Evolutionary conservation across 2,113 vertebrate species (phyloP).

Genomic region (Maccullochella peelii): DNA sequence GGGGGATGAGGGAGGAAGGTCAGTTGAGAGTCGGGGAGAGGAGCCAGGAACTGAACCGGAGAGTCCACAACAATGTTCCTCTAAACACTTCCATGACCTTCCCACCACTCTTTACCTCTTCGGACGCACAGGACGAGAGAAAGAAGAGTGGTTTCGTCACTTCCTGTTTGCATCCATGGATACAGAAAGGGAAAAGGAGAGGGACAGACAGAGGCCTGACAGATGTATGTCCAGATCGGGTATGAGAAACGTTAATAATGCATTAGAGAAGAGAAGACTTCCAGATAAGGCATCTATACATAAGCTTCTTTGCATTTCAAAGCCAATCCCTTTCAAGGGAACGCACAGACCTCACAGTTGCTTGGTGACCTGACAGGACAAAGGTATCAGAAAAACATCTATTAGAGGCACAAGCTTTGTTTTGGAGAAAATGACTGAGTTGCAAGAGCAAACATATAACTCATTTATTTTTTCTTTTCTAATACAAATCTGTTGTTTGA

Average conservation of each 20-base stretch:
- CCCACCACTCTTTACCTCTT: slow-evolving; percentile 86
- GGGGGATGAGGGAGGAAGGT: slow-evolving; percentile 36
- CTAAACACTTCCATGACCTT: slow-evolving; percentile 22
- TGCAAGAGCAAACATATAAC: background rate
- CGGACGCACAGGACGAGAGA: slow-evolving; percentile 89
- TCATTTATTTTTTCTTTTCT: background rate
- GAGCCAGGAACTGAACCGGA: background rate
- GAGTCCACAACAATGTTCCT: slow-evolving; percentile 31
- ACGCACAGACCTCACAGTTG: slow-evolving; percentile 24
- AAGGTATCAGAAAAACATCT: slow-evolving; percentile 21
- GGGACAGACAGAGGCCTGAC: slow-evolving; percentile 58
- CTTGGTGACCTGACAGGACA: slow-evolving; percentile 5
- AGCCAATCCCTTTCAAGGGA: slow-evolving; percentile 43
- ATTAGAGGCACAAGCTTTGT: background rate
- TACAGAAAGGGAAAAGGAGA: slow-evolving; percentile 53
- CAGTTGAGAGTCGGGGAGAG: slow-evolving; percentile 23
- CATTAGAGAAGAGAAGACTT: slow-evolving; percentile 55
- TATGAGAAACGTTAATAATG: slow-evolving; percentile 69
- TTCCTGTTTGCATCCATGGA: slow-evolving; percentile 80
- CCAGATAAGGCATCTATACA: slow-evolving; percentile 52
- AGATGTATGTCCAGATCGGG: slow-evolving; percentile 71
- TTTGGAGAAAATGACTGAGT: background rate
- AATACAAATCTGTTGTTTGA: slow-evolving; percentile 7
- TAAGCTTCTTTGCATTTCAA: slow-evolving; percentile 63
- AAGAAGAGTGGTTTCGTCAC: slow-evolving; percentile 92